These are phyloP conservation scores for Abramis brama DNA, from an alignment of 2,113 vertebrate species.

Conservation along the genomic window DNA sequence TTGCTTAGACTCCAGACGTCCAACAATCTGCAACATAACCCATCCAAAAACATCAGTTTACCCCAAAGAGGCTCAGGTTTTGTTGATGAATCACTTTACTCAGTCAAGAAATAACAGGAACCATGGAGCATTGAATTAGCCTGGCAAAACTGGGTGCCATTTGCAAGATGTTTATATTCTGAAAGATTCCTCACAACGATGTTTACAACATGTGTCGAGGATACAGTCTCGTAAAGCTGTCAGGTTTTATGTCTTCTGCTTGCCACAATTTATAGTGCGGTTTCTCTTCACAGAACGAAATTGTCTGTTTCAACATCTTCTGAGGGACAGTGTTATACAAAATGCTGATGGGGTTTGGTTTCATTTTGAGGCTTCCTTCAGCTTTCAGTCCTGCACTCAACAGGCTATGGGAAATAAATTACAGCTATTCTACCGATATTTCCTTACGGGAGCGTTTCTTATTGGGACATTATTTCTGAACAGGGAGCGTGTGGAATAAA, in stretches of 20 bases:
- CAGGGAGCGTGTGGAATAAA: not conserved
- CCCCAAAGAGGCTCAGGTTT: not conserved
- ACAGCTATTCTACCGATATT: not conserved
- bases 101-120: not conserved
- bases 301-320: slow-evolving; percentile 28
- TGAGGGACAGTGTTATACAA: slow-evolving; percentile 40
- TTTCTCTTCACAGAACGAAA: slow-evolving; percentile 15
- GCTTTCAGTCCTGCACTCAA: not conserved
- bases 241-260: slow-evolving; percentile 28
- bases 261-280: not conserved
- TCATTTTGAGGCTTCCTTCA: slow-evolving; percentile 9
- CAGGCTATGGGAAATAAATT: not conserved
- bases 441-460: slow-evolving; percentile 31
- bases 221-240: slow-evolving; percentile 22
- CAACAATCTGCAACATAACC: not conserved
- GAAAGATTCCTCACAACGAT: not conserved
- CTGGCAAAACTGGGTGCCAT: not conserved
- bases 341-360: not conserved
- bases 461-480: slow-evolving; percentile 38
- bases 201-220: slow-evolving; percentile 4
- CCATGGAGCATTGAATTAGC: not conserved
- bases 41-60: not conserved
- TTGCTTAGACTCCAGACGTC: not conserved
- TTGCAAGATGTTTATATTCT: slow-evolving; percentile 19
- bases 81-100: not conserved